Conservation (phyloP, 2,113 vertebrate species). For the Ardeotis arabs region DNA sequence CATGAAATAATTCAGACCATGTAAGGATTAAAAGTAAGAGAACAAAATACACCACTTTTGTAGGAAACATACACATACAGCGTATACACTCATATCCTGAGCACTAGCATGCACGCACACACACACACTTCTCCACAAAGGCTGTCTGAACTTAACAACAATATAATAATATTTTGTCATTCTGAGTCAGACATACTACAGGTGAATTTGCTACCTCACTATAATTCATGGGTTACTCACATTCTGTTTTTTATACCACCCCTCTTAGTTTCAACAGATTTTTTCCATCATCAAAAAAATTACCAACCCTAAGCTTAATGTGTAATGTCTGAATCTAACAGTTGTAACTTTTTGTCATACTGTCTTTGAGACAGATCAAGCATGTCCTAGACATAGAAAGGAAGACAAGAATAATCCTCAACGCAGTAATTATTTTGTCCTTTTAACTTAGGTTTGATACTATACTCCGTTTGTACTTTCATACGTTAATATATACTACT, state of each 20-base stretch:
- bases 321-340: not conserved
- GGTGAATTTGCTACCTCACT: not conserved
- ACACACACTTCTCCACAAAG: not conserved
- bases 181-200: not conserved
- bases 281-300: not conserved
- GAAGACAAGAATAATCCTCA: not conserved
- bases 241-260: not conserved
- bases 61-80: not conserved
- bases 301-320: not conserved
- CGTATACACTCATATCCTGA: not conserved
- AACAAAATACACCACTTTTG: not conserved
- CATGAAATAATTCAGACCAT: not conserved
- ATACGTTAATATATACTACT: not conserved
- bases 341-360: not conserved
- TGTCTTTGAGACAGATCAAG: not conserved
- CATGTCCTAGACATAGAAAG: not conserved
- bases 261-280: not conserved
- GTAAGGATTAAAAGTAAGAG: not conserved
- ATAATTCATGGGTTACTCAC: not conserved
- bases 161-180: not conserved
- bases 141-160: not conserved
- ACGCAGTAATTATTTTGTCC: not conserved
- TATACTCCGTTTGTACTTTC: not conserved
- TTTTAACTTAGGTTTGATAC: not conserved
- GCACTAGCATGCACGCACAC: not conserved